phyloP scores from a whole-genome alignment of 2,888 invertebrate genomes.

The Drosophila merina region DNA sequence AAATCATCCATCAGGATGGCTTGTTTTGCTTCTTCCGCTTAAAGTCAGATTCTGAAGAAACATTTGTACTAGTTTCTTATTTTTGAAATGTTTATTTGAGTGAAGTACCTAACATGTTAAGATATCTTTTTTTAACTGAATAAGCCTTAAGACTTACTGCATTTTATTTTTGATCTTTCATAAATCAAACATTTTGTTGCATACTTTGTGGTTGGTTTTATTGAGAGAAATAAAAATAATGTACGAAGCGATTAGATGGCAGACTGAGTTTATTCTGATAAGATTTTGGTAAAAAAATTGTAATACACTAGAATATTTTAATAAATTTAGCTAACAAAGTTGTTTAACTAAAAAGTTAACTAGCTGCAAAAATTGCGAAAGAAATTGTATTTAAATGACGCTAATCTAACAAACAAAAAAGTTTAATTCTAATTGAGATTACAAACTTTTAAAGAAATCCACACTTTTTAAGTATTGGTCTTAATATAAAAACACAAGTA shows the following conservation, averaged over 20 bases:
- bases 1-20: slow-evolving; percentile 10
- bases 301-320: too few relatives aligned
- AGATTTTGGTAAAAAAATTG: too few relatives aligned
- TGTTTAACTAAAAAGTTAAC: too few relatives aligned
- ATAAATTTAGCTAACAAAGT: too few relatives aligned
- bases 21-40: not conserved
- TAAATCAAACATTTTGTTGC: not conserved
- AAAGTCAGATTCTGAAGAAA: not conserved
- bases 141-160: not conserved
- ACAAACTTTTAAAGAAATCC: too few relatives aligned
- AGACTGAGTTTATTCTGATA: too few relatives aligned
- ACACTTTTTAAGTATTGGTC: too few relatives aligned
- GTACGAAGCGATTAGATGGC: not conserved
- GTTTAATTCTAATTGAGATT: too few relatives aligned
- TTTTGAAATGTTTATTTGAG: not conserved
- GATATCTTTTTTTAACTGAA: not conserved
- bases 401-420: too few relatives aligned
- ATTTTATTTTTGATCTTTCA: not conserved
- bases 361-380: too few relatives aligned
- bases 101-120: not conserved
- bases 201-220: not conserved
- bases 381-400: too few relatives aligned
- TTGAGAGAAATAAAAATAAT: not conserved
- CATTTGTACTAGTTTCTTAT: not conserved
- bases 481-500: too few relatives aligned